These are phyloP conservation scores for Tenebrosternarchus preto DNA, from an alignment of 2,113 vertebrate genomes.

Conservation along the genomic window DNA sequence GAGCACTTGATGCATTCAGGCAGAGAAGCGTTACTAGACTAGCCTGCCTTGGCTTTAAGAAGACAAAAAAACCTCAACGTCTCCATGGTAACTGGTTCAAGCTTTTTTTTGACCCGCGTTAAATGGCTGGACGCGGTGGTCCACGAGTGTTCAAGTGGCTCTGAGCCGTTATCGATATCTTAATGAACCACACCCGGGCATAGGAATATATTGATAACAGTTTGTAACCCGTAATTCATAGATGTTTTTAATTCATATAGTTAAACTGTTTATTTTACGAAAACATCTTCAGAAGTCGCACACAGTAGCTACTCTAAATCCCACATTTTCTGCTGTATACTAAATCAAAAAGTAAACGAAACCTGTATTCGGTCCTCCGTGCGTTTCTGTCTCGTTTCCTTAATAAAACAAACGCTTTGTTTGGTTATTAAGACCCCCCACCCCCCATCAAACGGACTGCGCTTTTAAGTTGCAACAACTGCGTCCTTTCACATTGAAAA, in stretches of 20 bases:
- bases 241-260: too few relatives aligned
- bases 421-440: conserved; percentile 49
- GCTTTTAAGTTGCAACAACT: conserved; percentile 47
- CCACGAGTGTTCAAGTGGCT: background rate
- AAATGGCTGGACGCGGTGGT: background rate
- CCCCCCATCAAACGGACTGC: conserved; percentile 56
- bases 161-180: background rate
- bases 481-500: conserved; percentile 1
- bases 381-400: conserved; percentile 57
- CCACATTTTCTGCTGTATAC: too few relatives aligned
- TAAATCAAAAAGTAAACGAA: conserved; percentile 20
- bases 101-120: conserved; percentile 63
- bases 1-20: conserved; percentile 58
- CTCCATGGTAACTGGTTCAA: conserved; percentile 72
- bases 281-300: too few relatives aligned
- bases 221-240: too few relatives aligned
- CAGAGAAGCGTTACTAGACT: conserved; percentile 59
- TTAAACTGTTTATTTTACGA: too few relatives aligned
- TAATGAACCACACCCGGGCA: background rate
- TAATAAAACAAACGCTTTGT: conserved; percentile 73
- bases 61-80: conserved; percentile 66
- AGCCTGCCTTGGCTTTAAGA: conserved; percentile 51
- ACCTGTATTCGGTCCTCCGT: conserved; percentile 34
- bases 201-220: too few relatives aligned
- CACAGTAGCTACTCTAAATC: too few relatives aligned